Conservation (phyloP, 2,888 invertebrate genomes). For the Aphidius colemani region DNA sequence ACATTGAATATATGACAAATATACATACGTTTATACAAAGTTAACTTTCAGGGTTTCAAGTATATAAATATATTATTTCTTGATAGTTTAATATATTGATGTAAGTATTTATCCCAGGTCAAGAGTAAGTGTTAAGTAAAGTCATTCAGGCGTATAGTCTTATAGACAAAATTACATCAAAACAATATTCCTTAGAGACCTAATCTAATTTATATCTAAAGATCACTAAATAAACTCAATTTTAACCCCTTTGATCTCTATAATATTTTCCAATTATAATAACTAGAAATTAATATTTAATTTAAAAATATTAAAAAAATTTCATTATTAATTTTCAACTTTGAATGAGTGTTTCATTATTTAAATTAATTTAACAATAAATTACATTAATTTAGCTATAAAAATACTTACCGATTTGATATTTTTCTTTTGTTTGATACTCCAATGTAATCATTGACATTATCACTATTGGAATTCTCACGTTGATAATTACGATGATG, state of each 20-base stretch:
- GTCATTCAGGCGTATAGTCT: constrained; percentile 5
- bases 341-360: too few species aligned
- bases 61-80: constrained; percentile 12
- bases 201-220: not conserved
- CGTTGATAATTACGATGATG: constrained; percentile 35
- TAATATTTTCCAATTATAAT: constrained; percentile 13
- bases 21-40: not conserved
- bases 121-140: constrained; percentile 17
- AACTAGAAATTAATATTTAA: too few species aligned
- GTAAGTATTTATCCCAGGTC: constrained; percentile 8
- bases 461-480: constrained; percentile 35
- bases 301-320: too few species aligned
- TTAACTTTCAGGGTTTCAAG: constrained; percentile 9
- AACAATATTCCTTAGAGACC: not conserved
- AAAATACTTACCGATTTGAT: constrained; percentile 61
- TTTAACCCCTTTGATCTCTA: constrained; percentile 22
- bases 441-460: constrained; percentile 40
- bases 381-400: too few species aligned
- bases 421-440: constrained; percentile 61
- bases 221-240: not conserved
- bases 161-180: too few species aligned
- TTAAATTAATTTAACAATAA: too few species aligned
- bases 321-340: too few species aligned
- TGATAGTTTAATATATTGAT: constrained; percentile 18
- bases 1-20: constrained; percentile 35